Conservation (phyloP, 1,140 invertebrate genomes). For the Homalodisca vitripennis region DNA sequence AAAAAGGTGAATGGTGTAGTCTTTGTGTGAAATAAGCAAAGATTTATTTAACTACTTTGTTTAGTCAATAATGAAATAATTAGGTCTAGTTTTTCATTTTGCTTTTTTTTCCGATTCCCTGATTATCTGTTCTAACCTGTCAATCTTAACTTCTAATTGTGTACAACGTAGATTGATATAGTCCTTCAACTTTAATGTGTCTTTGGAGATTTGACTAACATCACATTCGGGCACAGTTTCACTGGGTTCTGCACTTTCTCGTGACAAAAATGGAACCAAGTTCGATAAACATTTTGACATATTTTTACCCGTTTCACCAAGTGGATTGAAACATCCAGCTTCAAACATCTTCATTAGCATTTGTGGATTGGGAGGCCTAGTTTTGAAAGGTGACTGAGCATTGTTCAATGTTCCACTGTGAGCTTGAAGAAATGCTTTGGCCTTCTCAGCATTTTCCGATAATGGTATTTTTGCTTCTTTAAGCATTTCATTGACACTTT, state of each 20-base stretch:
- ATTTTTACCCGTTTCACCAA: slow-evolving; percentile 19
- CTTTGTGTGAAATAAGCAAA: neutral
- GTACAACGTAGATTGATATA: slow-evolving; percentile 26
- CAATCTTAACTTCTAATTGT: slow-evolving; percentile 9
- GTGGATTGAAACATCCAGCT: slow-evolving; percentile 6
- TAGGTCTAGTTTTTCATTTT: slow-evolving; percentile 25
- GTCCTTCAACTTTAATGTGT: too few relatives aligned
- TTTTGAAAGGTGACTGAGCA: neutral
- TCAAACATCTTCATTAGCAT: slow-evolving; percentile 30
- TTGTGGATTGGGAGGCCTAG: slow-evolving; percentile 6
- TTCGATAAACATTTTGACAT: slow-evolving; percentile 24
- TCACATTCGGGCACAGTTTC: too few relatives aligned
- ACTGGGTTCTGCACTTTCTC: neutral
- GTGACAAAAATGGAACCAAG: slow-evolving; percentile 3
- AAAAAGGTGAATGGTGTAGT: too few relatives aligned
- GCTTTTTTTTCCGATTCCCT: slow-evolving; percentile 15
- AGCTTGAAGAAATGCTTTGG: slow-evolving; percentile 29
- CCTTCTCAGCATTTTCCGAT: slow-evolving; percentile 31
- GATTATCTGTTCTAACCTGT: slow-evolving; percentile 19
- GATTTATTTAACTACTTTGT: neutral
- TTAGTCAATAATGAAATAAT: neutral
- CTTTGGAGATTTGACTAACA: too few relatives aligned
- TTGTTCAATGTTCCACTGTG: slow-evolving; percentile 9
- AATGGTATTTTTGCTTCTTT: slow-evolving; percentile 23
- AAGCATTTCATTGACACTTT: slow-evolving; percentile 22